Percentiles rank a stretch among this genome's conserved stretches.
phyloP scores from a whole-genome alignment of 2,797 vertebrate species.

The Epinephelus malabaricus region DNA sequence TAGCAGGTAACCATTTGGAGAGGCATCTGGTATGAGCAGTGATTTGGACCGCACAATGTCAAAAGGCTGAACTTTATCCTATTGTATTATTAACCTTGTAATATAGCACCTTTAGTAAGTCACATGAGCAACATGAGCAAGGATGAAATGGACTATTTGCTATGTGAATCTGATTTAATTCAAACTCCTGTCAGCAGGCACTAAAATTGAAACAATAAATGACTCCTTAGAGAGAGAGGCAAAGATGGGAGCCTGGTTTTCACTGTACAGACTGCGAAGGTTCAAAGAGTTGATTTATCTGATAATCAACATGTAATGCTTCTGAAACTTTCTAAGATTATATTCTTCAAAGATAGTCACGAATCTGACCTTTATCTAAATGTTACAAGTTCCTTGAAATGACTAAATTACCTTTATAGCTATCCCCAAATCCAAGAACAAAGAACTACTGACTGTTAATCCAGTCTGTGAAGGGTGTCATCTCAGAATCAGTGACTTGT shows the following conservation, averaged over 20 bases:
- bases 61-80: slow-evolving; percentile 6
- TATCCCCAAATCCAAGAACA: slow-evolving; percentile 28
- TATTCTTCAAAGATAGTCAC: slow-evolving; percentile 5
- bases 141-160: slow-evolving; percentile 25
- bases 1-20: not conserved
- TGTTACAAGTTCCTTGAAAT: slow-evolving; percentile 10
- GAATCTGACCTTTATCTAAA: slow-evolving; percentile 17
- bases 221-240: slow-evolving; percentile 19
- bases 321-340: slow-evolving; percentile 1
- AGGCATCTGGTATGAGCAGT: not conserved
- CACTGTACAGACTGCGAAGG: slow-evolving; percentile 18
- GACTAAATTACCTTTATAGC: slow-evolving; percentile 14
- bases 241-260: slow-evolving; percentile 16
- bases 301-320: slow-evolving; percentile 28
- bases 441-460: slow-evolving; percentile 31
- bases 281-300: slow-evolving; percentile 42
- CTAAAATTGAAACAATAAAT: slow-evolving; percentile 39
- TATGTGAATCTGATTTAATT: slow-evolving; percentile 29
- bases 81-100: slow-evolving; percentile 14
- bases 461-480: slow-evolving; percentile 16
- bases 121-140: slow-evolving; percentile 1
- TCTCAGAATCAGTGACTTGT: slow-evolving; percentile 23
- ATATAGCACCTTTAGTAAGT: not conserved
- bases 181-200: slow-evolving; percentile 34
- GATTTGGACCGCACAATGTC: not conserved